Base-by-base conservation (phyloP, 92 coral and sea anemone species). In the Muricea muricata region DNA sequence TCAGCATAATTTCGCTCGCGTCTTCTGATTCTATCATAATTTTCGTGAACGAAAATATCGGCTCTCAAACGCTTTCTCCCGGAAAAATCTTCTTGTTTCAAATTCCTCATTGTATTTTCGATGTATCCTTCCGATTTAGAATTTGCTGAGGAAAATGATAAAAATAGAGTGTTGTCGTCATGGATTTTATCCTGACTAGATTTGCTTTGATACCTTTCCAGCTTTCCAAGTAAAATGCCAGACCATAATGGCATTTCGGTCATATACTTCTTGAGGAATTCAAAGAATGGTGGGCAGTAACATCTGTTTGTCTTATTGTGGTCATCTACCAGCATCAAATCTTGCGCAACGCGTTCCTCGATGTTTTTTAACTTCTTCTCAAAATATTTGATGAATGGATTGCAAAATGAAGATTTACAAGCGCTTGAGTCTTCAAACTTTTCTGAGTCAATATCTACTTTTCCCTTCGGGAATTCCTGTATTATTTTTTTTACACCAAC, bases 81-180 rank as follows among this genome's bases (percentile, higher is more conserved):
- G 7, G 77, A 20, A 35, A 82, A 88, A 46, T 82, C 80, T 37
- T 83, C 84, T 57, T 75, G 70, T 33, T 88, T 74, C 28, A 85
- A 6, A 48, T 74, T 52, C 42, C 84, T 82, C 83, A 87, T 73
- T 61, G 28, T 65, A 41, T 72, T 69, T 83, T 88, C 88, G 8
- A 82, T 88, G 39, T 85, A 67, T n/a, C 91, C 91, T 73, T 80
- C 86, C 5, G 90, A 70, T 28, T 80, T 85, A 23, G 81, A 71
- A 26, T 75, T 72, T 33, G 39, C 47, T 0, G 75, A 69, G 18
- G 52, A 69, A 69, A 69, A 69, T 10, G 75, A 69, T 17, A 69
- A 18, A 20, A 69, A 69, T 65, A 1, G 35, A 29, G 35, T 65
- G 3, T 25, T 23, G 39, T 26, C 37, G 1, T 32, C 21, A 15